Evolutionary conservation across 2,797 vertebrate genomes (phyloP).

Genomic region (Tinamus major): DNA sequence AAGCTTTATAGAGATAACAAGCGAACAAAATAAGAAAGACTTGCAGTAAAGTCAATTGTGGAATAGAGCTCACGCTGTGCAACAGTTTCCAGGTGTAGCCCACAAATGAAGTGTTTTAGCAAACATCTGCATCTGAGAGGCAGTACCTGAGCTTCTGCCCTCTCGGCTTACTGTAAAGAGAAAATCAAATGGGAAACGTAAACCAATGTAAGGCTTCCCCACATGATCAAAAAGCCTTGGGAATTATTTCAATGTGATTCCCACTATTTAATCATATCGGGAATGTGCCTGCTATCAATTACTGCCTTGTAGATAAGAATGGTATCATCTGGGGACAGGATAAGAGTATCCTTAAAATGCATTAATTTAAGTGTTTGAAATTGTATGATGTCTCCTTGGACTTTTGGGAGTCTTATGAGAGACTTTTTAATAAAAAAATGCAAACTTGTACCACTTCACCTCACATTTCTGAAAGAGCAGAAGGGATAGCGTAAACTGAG

Average conservation of each 20-base stretch:
- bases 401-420: background rate
- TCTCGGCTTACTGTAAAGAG: background rate
- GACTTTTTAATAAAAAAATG: background rate
- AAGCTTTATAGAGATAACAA: background rate
- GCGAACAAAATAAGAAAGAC: background rate
- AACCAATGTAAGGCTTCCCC: background rate
- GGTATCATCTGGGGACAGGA: background rate
- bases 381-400: background rate
- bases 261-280: background rate
- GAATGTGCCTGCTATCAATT: background rate
- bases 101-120: background rate
- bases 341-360: background rate
- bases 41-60: background rate
- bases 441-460: background rate
- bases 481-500: background rate
- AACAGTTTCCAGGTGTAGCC: background rate
- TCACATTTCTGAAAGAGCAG: background rate
- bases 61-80: background rate
- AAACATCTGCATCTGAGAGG: background rate
- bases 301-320: background rate
- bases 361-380: background rate
- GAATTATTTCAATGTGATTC: background rate
- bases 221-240: fast-evolving
- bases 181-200: background rate
- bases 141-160: background rate